Evolutionary conservation across 2,113 vertebrate species (phyloP).

Genomic region (Oostethus manadensis): DNA sequence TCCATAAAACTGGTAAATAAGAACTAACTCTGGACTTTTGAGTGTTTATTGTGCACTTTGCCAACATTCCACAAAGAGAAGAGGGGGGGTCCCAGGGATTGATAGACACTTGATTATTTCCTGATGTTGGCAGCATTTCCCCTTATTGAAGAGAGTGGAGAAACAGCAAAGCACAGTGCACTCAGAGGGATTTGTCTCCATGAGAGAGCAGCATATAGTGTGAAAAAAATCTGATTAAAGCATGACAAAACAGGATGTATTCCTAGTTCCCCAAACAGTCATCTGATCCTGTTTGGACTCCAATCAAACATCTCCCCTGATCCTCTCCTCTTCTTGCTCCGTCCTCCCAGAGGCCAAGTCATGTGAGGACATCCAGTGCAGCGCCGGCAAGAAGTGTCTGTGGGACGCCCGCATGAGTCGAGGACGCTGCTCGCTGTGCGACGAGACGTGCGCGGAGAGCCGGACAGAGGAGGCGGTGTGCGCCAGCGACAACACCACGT

Average conservation of each 20-base stretch:
- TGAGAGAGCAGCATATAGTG: slow-evolving; percentile 25
- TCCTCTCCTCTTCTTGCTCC: slow-evolving; percentile 14
- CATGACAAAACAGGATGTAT: slow-evolving; percentile 25
- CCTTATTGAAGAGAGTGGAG: slow-evolving; percentile 51
- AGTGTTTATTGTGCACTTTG: slow-evolving; percentile 34
- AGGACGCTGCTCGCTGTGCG: slow-evolving; percentile 87
- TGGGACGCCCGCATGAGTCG: slow-evolving; percentile 92
- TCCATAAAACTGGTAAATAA: too few species aligned
- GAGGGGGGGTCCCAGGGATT: slow-evolving; percentile 65
- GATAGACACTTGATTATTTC: slow-evolving; percentile 73
- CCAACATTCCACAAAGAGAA: slow-evolving; percentile 60
- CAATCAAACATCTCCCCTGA: slow-evolving; percentile 36
- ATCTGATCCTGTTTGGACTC: slow-evolving; percentile 32
- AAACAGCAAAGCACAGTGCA: slow-evolving; percentile 46
- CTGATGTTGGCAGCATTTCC: slow-evolving; percentile 71
- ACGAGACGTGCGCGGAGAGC: slow-evolving; percentile 86
- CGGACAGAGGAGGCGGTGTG: slow-evolving; percentile 92
- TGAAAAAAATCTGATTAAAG: slow-evolving; percentile 28
- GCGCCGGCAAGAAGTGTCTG: slow-evolving; percentile 88
- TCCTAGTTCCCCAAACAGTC: slow-evolving; percentile 10
- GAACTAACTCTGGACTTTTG: too few species aligned
- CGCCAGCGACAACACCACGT: slow-evolving; percentile 96
- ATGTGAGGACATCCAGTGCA: slow-evolving; percentile 95
- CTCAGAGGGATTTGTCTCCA: slow-evolving; percentile 22
- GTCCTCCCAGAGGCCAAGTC: slow-evolving; percentile 88